Percentiles rank a stretch among this genome's conserved stretches.
phyloP scores from a whole-genome alignment of 2,888 invertebrate species.

The Cancer borealis region DNA sequence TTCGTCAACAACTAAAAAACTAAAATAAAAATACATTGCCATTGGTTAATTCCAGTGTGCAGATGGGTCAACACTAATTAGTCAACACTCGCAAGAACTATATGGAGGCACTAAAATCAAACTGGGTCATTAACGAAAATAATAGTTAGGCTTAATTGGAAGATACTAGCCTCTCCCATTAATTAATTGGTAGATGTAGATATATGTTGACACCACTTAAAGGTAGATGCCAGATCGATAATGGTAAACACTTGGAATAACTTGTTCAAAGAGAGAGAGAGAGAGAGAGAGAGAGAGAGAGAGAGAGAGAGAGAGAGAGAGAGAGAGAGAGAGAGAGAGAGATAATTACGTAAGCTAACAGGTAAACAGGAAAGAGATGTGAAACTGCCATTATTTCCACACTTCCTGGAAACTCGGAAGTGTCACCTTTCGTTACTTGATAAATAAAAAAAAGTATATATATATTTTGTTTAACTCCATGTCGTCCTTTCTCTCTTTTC shows the following conservation, averaged over 20 bases:
- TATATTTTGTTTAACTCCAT: no score
- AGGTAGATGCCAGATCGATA: neutral
- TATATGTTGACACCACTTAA: neutral
- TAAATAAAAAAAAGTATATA: no score
- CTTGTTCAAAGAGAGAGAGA: neutral
- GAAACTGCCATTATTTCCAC: no score
- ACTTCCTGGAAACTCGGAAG: no score
- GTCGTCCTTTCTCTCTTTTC: no score
- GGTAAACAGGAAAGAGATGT: no score
- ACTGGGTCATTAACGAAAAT: neutral
- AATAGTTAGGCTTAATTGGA: neutral
- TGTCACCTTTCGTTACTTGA: no score
- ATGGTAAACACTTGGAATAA: neutral
- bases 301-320: slow-evolving; percentile 6
- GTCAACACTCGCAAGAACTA: slow-evolving; percentile 3
- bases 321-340: neutral
- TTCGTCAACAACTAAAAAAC: neutral
- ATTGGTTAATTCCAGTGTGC: neutral
- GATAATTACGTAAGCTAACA: no score
- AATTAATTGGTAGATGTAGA: slow-evolving; percentile 5
- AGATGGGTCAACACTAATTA: neutral
- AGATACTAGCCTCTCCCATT: neutral
- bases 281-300: slow-evolving; percentile 8
- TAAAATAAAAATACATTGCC: neutral
- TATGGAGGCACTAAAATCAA: slow-evolving; percentile 20